Percentiles rank a stretch among this genome's conserved stretches.
phyloP scores from a whole-genome alignment of 2,113 vertebrate genomes.

The Propithecus coquereli region DNA sequence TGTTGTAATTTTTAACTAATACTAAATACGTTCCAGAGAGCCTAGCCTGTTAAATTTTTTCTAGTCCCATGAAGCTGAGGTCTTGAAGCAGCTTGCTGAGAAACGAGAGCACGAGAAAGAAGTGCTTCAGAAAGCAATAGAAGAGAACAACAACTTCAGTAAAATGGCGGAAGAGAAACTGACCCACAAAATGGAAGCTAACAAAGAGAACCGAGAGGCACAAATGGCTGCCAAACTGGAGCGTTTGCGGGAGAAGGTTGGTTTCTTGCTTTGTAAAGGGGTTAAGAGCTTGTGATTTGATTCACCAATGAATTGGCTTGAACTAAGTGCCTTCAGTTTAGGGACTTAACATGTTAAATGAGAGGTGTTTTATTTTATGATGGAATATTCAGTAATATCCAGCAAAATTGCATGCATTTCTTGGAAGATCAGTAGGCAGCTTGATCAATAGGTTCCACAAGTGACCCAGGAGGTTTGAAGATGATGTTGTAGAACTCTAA shows the following conservation, averaged over 20 bases:
- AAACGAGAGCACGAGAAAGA: constrained; percentile 96
- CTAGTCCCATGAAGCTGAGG: constrained; percentile 93
- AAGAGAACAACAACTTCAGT: constrained; percentile 95
- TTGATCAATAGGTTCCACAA: neutral
- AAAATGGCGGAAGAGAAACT: constrained; percentile 96
- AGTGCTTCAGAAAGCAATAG: constrained; percentile 95
- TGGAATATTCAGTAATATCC: neutral
- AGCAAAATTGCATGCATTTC: neutral
- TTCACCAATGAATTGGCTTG: neutral
- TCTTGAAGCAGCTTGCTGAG: constrained; percentile 95
- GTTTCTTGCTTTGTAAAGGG: constrained; percentile 38
- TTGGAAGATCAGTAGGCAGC: neutral
- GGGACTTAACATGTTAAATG: neutral
- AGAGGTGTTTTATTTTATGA: neutral
- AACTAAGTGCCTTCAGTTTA: neutral
- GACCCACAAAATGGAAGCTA: constrained; percentile 96
- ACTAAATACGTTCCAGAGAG: neutral
- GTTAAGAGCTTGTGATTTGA: neutral
- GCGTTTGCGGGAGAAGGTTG: constrained; percentile 95
- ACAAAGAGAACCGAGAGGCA: constrained; percentile 95
- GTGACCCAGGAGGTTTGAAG: neutral
- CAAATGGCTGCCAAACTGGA: constrained; percentile 94
- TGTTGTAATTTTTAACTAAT: neutral
- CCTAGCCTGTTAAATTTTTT: constrained; percentile 5
- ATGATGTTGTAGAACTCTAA: neutral